phyloP scores from a whole-genome alignment of 2,888 invertebrate genomes.

The Aromia moschata region DNA sequence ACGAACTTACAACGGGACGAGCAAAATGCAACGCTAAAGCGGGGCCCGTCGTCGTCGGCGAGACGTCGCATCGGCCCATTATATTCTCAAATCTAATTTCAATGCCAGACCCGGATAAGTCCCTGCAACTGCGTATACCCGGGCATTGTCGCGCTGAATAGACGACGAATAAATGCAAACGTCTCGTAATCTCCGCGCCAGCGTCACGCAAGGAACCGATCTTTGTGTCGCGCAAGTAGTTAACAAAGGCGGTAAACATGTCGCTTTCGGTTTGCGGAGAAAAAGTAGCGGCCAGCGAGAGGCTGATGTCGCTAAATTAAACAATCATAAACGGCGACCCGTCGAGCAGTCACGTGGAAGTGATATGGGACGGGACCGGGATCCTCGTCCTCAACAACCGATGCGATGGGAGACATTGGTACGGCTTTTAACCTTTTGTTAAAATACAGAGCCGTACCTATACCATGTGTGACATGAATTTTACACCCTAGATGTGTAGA shows the following conservation, averaged over 20 bases:
- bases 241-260: conserved; percentile 52
- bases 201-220: conserved; percentile 52
- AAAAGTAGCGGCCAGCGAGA: conserved; percentile 38
- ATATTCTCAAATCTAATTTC: not conserved
- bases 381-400: conserved; percentile 14
- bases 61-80: no score
- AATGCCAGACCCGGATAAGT: not conserved
- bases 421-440: no score
- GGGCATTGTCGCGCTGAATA: conserved; percentile 20
- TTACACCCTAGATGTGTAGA: no score
- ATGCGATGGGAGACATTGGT: conserved; percentile 21
- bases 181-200: conserved; percentile 32
- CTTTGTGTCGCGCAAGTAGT: conserved; percentile 52
- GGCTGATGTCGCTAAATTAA: conserved; percentile 55
- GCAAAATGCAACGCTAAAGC: no score
- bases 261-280: conserved; percentile 46
- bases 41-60: no score
- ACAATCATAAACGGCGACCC: conserved; percentile 54
- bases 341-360: conserved; percentile 46
- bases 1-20: no score
- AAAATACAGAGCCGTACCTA: no score
- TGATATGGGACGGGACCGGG: conserved; percentile 42
- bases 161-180: conserved; percentile 32
- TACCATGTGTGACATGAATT: no score
- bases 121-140: conserved; percentile 14